These are phyloP conservation scores for Vicugna pacos DNA, from an alignment of 2,113 vertebrate genomes.

Conservation along the genomic window DNA sequence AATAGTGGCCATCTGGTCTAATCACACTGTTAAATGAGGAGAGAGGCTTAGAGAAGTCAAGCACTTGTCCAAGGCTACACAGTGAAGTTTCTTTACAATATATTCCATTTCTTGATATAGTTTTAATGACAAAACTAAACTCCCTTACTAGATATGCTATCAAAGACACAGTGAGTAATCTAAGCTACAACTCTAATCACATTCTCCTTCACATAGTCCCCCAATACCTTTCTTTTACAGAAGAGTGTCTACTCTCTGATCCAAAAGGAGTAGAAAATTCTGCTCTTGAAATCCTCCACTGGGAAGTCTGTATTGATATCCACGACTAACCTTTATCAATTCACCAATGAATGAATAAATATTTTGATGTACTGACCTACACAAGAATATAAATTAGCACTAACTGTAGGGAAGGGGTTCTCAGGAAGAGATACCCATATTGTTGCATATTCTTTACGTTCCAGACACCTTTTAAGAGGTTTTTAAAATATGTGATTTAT, in stretches of 20 bases:
- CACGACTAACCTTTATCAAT: background rate
- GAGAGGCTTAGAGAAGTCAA: background rate
- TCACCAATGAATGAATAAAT: background rate
- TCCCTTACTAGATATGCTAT: background rate
- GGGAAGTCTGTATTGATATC: background rate
- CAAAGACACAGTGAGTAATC: background rate
- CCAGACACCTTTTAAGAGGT: background rate
- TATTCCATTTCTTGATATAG: background rate
- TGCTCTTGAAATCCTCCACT: background rate
- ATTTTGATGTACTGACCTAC: background rate
- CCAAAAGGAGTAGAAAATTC: background rate
- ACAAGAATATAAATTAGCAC: background rate
- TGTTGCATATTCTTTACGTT: background rate
- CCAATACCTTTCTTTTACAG: background rate
- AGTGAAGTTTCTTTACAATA: background rate
- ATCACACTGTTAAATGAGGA: slow-evolving; percentile 39
- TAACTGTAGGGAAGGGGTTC: background rate
- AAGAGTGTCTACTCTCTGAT: background rate
- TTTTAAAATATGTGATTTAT: slow-evolving; percentile 28
- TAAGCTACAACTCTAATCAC: background rate
- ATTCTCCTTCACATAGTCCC: background rate
- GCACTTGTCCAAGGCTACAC: background rate
- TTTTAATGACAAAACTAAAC: slow-evolving; percentile 22
- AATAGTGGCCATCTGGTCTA: background rate
- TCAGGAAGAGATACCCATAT: background rate